phyloP scores from a whole-genome alignment of 1,140 invertebrate genomes.

The Papilio polyxenes region DNA sequence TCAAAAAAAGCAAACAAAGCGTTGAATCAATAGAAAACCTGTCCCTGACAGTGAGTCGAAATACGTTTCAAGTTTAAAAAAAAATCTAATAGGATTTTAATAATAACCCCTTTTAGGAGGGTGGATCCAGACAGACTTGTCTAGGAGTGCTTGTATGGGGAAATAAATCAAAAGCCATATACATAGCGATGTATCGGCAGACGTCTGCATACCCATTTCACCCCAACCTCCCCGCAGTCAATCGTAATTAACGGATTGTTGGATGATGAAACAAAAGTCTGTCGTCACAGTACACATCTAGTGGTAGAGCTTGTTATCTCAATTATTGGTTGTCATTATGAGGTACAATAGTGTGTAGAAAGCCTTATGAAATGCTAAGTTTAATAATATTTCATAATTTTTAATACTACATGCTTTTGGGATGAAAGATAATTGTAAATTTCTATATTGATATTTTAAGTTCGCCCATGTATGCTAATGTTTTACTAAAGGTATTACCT shows the following conservation, averaged over 20 bases:
- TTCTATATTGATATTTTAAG: too few relatives aligned
- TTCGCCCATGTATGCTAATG: too few relatives aligned
- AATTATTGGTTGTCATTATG: not conserved
- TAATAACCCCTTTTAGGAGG: constrained; percentile 37
- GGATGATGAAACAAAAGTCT: constrained; percentile 42
- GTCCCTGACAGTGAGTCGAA: constrained; percentile 23
- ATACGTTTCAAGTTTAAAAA: constrained; percentile 22
- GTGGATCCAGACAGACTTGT: constrained; percentile 36
- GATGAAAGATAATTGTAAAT: too few relatives aligned
- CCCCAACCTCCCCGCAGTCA: constrained; percentile 52
- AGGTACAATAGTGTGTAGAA: not conserved
- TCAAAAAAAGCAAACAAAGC: not conserved
- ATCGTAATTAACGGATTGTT: constrained; percentile 66
- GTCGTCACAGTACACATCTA: not conserved
- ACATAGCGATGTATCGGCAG: constrained; percentile 42
- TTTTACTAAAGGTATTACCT: too few relatives aligned
- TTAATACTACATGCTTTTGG: too few relatives aligned
- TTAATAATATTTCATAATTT: too few relatives aligned
- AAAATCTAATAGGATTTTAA: constrained; percentile 38
- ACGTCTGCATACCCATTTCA: constrained; percentile 48
- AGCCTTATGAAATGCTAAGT: not conserved
- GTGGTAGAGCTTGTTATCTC: not conserved
- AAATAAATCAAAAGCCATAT: constrained; percentile 38
- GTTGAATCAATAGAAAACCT: not conserved
- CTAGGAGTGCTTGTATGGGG: constrained; percentile 32